phyloP scores from a whole-genome alignment of 1,140 invertebrate species.

The Drosophila grimshawi region DNA sequence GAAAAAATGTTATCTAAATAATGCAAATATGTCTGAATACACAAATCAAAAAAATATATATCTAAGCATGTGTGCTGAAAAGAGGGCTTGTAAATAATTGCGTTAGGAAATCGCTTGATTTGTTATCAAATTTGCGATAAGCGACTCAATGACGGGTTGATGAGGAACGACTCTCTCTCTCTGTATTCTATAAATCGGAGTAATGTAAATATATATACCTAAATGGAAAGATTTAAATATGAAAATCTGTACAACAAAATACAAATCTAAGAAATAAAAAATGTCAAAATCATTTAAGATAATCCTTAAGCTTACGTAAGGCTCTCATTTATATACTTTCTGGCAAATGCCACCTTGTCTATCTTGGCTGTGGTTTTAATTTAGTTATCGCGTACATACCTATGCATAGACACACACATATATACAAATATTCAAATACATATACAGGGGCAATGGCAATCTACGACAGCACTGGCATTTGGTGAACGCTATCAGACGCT shows the following conservation, averaged over 20 bases:
- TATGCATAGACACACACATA: constrained; percentile 7
- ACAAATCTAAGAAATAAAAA: neutral
- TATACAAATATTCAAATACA: constrained; percentile 13
- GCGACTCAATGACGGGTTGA: constrained; percentile 35
- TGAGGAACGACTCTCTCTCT: neutral
- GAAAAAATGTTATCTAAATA: neutral
- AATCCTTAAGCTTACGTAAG: constrained; percentile 25
- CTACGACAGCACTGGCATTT: constrained; percentile 36
- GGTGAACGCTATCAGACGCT: constrained; percentile 62
- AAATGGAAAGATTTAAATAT: neutral
- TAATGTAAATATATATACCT: neutral
- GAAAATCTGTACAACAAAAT: neutral
- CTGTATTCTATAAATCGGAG: neutral
- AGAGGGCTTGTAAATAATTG: constrained; percentile 32
- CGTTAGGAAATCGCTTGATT: constrained; percentile 41
- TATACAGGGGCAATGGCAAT: constrained; percentile 46
- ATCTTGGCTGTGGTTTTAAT: constrained; percentile 72
- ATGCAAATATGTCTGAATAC: neutral
- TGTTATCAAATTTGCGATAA: constrained; percentile 50
- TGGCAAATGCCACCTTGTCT: constrained; percentile 61
- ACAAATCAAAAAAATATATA: neutral
- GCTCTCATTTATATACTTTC: constrained; percentile 8
- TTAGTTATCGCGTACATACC: constrained; percentile 62
- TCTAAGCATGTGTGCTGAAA: neutral
- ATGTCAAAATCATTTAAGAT: constrained; percentile 4